Evolutionary conservation across 2,888 invertebrate species (phyloP).

Genomic region (Pyrochroa serraticornis): DNA sequence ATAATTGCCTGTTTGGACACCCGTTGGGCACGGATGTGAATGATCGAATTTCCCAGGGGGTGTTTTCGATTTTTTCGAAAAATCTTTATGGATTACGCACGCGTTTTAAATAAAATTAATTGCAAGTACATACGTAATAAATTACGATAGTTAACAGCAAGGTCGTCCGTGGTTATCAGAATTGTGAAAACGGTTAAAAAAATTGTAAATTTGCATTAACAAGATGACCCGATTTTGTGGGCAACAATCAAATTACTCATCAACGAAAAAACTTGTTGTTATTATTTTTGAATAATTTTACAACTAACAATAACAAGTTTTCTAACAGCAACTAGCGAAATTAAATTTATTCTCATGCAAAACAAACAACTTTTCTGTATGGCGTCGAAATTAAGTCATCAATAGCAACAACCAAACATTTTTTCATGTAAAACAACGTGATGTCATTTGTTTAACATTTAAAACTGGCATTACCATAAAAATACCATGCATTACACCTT

Average conservation of each 20-base stretch:
- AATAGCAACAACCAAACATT: neutral
- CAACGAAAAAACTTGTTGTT: too few species aligned
- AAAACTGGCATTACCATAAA: constrained; percentile 21
- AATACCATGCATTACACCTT: constrained; percentile 16
- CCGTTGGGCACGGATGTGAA: neutral
- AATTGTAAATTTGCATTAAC: too few species aligned
- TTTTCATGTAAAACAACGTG: constrained; percentile 14
- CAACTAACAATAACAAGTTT: too few species aligned
- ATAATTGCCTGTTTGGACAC: constrained; percentile 1
- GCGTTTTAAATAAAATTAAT: neutral
- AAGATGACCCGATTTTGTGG: too few species aligned
- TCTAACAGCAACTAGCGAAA: too few species aligned
- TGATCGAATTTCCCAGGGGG: neutral
- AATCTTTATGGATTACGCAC: neutral
- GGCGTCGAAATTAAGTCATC: too few species aligned
- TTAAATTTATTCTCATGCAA: too few species aligned
- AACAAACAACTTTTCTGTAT: too few species aligned
- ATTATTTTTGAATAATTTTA: too few species aligned
- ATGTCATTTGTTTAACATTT: constrained; percentile 23
- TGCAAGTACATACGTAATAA: neutral
- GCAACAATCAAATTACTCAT: too few species aligned
- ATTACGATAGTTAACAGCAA: neutral
- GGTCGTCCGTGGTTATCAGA: constrained; percentile 3
- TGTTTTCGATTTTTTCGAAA: neutral
- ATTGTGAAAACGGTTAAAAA: too few species aligned